These are phyloP conservation scores for Austrolebias charrua DNA, from an alignment of 2,797 vertebrate species.

Conservation along the genomic window DNA sequence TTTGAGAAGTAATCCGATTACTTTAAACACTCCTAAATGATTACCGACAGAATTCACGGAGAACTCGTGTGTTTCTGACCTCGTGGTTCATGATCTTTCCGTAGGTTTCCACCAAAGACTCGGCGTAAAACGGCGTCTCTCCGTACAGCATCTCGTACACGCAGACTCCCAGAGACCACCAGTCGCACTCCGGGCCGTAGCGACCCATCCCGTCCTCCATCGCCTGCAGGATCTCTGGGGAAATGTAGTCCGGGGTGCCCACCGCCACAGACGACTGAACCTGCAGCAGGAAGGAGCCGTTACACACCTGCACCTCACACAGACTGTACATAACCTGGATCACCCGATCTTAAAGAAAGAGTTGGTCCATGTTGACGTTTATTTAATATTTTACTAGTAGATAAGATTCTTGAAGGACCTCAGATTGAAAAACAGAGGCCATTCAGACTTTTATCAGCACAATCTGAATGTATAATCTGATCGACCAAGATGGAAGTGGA, in stretches of 20 bases:
- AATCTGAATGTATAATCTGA: too few relatives aligned
- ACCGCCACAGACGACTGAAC: conserved; percentile 97
- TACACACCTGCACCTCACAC: too few relatives aligned
- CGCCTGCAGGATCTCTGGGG: conserved; percentile 96
- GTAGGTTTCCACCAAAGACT: conserved; percentile 95
- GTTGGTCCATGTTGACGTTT: too few relatives aligned
- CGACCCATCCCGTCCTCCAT: conserved; percentile 98
- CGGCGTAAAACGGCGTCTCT: conserved; percentile 96
- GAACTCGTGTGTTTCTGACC: conserved; percentile 65
- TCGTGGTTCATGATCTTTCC: conserved; percentile 99
- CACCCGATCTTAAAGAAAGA: too few relatives aligned
- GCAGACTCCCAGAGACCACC: conserved; percentile 98
- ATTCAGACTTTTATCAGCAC: too few relatives aligned
- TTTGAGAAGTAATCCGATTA: conserved; percentile 5
- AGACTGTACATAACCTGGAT: neutral
- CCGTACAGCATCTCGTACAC: conserved; percentile 98
- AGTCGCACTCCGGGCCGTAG: conserved; percentile 96
- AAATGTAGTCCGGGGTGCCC: conserved; percentile 97
- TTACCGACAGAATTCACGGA: neutral
- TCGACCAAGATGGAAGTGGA: too few relatives aligned
- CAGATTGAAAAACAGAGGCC: too few relatives aligned
- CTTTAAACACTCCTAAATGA: neutral
- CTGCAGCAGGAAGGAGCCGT: conserved; percentile 60
- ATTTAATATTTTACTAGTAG: too few relatives aligned
- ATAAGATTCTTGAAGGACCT: too few relatives aligned